Percentiles rank a stretch among this genome's conserved stretches.
Conservation (phyloP, 2,797 vertebrate species). For the Sebastes cheni region DNA sequence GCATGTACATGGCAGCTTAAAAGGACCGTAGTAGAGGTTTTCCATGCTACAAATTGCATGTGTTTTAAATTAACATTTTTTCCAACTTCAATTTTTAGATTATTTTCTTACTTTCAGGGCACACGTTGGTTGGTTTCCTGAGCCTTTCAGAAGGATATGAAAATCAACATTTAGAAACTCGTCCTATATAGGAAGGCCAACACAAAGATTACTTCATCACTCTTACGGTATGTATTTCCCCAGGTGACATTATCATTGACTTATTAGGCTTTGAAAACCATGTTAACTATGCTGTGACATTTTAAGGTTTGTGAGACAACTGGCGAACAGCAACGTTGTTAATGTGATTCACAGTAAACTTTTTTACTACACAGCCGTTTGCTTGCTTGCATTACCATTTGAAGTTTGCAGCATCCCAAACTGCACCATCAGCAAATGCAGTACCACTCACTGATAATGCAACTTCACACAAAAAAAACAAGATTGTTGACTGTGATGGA, state of each 20-base stretch:
- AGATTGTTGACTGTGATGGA: not conserved
- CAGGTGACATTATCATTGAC: not conserved
- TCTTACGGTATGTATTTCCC: not conserved
- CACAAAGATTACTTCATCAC: not conserved
- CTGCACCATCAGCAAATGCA: not conserved
- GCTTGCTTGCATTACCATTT: not conserved
- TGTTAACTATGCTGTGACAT: not conserved
- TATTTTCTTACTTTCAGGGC: not conserved
- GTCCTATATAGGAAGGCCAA: not conserved
- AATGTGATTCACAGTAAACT: not conserved
- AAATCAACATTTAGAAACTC: not conserved
- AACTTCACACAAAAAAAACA: not conserved
- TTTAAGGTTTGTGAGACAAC: not conserved
- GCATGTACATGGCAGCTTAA: slow-evolving; percentile 33
- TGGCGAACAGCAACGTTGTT: not conserved
- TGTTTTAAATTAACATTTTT: slow-evolving; percentile 5
- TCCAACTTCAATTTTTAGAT: not conserved
- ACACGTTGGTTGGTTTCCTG: not conserved
- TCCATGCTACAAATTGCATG: not conserved
- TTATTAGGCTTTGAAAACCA: not conserved
- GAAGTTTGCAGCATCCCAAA: not conserved
- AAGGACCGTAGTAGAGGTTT: not conserved
- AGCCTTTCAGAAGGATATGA: not conserved
- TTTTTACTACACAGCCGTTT: not conserved
- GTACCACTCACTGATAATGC: not conserved